These are phyloP conservation scores for Saccostrea glomerata DNA, from an alignment of 1,140 invertebrate genomes.

Conservation along the genomic window DNA sequence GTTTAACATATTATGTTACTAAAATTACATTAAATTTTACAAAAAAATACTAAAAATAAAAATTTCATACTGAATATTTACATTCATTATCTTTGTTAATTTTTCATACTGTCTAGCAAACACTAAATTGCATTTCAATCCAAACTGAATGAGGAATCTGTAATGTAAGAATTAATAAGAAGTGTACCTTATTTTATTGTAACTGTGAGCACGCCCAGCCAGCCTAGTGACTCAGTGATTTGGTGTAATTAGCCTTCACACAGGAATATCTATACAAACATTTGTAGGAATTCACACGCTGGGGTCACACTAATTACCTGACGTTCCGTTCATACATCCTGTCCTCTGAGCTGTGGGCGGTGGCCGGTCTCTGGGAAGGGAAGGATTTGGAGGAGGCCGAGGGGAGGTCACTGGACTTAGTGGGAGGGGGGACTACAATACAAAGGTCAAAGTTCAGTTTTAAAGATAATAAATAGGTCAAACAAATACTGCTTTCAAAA, in stretches of 20 bases:
- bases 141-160: neutral
- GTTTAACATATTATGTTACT: too few species aligned
- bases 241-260: constrained; percentile 7
- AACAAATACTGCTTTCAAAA: neutral
- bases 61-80: neutral
- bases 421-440: constrained; percentile 51
- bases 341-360: constrained; percentile 26
- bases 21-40: too few species aligned
- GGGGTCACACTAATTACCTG: constrained; percentile 49
- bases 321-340: constrained; percentile 53
- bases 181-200: constrained; percentile 1
- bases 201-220: constrained; percentile 21
- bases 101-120: too few species aligned
- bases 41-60: too few species aligned
- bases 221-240: neutral
- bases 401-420: constrained; percentile 46
- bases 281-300: neutral
- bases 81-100: neutral
- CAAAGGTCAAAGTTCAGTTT: constrained; percentile 1
- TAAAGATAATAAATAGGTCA: too few species aligned
- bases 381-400: constrained; percentile 41
- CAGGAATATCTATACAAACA: neutral
- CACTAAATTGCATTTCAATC: neutral
- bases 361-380: constrained; percentile 3
- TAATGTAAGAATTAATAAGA: neutral